Conservation (phyloP, 2,113 vertebrate genomes). For the Dryoscopus gambensis region DNA sequence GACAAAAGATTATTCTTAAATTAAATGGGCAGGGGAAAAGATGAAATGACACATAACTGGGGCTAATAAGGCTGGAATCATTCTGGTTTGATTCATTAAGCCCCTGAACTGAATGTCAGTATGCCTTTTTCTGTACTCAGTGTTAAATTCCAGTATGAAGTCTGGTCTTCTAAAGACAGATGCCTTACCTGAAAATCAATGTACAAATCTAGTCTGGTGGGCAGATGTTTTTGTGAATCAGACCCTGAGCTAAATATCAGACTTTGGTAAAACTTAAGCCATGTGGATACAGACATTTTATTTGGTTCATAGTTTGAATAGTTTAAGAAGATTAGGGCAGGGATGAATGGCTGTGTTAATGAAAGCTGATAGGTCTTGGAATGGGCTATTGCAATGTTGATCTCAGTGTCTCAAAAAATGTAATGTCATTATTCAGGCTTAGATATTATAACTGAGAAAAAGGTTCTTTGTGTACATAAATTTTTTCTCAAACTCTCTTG, state of each 20-base stretch:
- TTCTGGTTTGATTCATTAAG: conserved; percentile 21
- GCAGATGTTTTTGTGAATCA: neutral
- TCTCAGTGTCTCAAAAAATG: neutral
- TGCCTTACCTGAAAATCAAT: neutral
- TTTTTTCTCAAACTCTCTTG: neutral
- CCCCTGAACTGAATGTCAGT: neutral
- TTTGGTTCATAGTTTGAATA: conserved; percentile 13
- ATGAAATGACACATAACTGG: neutral
- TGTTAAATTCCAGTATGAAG: neutral
- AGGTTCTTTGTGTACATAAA: neutral
- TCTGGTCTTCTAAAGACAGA: neutral
- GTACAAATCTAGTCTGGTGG: neutral
- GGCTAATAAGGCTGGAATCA: neutral
- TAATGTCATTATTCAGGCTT: conserved; percentile 2
- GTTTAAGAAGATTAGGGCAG: conserved; percentile 13
- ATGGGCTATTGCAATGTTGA: neutral
- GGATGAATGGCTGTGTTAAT: conserved; percentile 13
- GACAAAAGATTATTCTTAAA: conserved; percentile 3
- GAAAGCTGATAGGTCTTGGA: conserved; percentile 30
- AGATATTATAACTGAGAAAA: neutral
- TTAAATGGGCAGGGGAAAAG: neutral
- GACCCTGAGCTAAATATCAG: neutral
- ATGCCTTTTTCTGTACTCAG: neutral
- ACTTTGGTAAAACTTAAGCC: neutral
- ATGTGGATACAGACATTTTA: neutral